These are phyloP conservation scores for Uria aalge DNA, from an alignment of 2,113 vertebrate genomes.

Conservation along the genomic window DNA sequence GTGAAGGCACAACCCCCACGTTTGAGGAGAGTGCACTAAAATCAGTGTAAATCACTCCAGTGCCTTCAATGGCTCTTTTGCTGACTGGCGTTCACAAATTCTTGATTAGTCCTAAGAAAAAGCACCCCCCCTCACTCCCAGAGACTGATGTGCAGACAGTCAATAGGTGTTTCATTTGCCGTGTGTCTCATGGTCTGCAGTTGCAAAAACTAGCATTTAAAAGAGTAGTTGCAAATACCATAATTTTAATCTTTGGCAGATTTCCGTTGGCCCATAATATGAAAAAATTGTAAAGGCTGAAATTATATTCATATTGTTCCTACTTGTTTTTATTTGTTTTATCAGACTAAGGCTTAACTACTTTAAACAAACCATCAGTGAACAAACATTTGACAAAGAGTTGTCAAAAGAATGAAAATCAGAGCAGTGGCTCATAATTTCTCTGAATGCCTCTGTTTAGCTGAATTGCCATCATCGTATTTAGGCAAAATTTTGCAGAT, in stretches of 20 bases:
- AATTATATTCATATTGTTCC: not conserved
- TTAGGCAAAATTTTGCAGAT: conserved; percentile 33
- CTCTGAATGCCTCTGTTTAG: not conserved
- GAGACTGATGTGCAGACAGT: not conserved
- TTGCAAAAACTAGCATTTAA: not conserved
- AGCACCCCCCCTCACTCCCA: not conserved
- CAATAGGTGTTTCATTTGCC: not conserved
- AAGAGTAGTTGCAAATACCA: not conserved
- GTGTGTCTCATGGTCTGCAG: not conserved
- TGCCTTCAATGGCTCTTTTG: not conserved
- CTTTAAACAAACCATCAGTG: conserved; percentile 9
- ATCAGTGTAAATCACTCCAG: not conserved
- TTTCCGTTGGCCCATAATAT: not conserved
- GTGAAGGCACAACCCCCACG: rapidly evolving
- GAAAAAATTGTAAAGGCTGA: not conserved
- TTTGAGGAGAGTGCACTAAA: not conserved
- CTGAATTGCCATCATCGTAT: conserved; percentile 5
- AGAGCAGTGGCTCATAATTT: not conserved
- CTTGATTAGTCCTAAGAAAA: not conserved
- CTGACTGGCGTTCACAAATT: not conserved
- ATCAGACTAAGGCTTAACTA: not conserved
- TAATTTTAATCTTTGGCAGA: not conserved
- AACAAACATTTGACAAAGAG: conserved; percentile 2
- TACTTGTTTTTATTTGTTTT: conserved; percentile 1
- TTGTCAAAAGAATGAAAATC: conserved; percentile 29